A percentile compares a stretch with the other conserved stretches of the same genome.
Conservation (phyloP, 2,888 invertebrate species). For the Drosophila borealis region DNA sequence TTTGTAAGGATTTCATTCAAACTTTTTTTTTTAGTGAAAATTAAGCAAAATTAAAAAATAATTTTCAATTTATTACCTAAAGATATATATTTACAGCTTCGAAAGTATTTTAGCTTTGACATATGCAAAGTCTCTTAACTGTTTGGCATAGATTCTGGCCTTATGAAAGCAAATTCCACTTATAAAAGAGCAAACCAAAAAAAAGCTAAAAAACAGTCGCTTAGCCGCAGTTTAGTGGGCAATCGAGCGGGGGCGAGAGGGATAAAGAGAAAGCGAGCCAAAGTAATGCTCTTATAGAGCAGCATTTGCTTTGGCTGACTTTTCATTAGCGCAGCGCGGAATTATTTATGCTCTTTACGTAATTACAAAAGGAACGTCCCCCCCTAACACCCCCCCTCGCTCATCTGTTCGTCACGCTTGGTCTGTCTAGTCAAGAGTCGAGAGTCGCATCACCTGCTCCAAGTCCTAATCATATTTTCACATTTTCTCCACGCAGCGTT, state of each 20-base stretch:
- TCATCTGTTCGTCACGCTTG: neutral
- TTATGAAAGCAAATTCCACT: neutral
- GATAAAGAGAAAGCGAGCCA: neutral
- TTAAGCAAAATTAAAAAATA: too few species aligned
- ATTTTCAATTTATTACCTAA: too few species aligned
- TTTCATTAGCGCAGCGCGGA: conserved; percentile 59
- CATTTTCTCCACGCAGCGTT: neutral
- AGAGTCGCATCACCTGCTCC: conserved; percentile 1
- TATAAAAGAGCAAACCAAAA: conserved; percentile 1
- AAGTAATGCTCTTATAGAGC: conserved; percentile 17
- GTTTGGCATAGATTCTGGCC: too few species aligned
- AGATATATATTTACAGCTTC: too few species aligned
- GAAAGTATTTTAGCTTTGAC: too few species aligned
- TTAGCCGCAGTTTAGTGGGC: conserved; percentile 17
- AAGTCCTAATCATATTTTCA: conserved; percentile 44
- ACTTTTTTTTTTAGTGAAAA: too few species aligned
- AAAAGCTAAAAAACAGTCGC: neutral
- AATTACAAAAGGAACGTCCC: conserved; percentile 47
- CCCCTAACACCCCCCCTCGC: neutral
- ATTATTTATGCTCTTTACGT: conserved; percentile 73
- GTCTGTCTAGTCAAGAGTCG: neutral
- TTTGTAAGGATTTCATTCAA: too few species aligned
- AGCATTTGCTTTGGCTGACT: conserved; percentile 16
- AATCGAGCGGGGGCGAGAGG: neutral
- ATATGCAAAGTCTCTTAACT: too few species aligned